Evolutionary conservation across 2,797 vertebrate genomes (phyloP).

Genomic region (Balearica regulorum): DNA sequence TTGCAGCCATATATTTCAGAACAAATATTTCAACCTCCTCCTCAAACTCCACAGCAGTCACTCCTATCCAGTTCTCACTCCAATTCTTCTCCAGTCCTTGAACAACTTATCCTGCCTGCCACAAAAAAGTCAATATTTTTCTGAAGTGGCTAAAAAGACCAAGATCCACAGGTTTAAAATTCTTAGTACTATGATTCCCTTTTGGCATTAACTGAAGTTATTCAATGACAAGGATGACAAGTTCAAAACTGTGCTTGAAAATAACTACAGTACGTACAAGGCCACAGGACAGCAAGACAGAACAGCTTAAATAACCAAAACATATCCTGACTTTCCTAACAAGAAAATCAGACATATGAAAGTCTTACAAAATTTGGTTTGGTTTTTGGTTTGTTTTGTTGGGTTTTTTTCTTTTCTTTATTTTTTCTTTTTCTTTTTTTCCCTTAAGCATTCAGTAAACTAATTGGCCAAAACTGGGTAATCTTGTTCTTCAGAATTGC

Average conservation of each 20-base stretch:
- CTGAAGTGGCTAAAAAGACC: not conserved
- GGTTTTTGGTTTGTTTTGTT: too few relatives aligned
- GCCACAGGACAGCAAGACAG: not conserved
- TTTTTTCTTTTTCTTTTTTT: too few relatives aligned
- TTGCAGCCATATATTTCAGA: not conserved
- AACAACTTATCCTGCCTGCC: not conserved
- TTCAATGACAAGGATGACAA: not conserved
- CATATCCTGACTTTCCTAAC: not conserved
- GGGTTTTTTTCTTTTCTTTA: too few relatives aligned
- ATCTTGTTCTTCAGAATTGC: not conserved
- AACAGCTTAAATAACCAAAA: not conserved
- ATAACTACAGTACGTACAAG: not conserved
- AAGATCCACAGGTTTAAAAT: not conserved
- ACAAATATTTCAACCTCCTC: not conserved
- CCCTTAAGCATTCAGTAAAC: not conserved
- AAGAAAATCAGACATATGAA: not conserved
- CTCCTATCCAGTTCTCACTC: not conserved
- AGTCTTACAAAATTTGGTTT: not conserved
- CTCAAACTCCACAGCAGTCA: not conserved
- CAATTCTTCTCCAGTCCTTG: not conserved
- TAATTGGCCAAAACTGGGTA: not conserved
- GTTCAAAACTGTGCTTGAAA: not conserved
- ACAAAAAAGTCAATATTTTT: not conserved
- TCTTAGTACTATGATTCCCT: not conserved
- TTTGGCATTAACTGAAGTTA: not conserved